Percentiles rank a stretch among this genome's conserved stretches.
Conservation (phyloP, 2,888 invertebrate species). For the Neoitamus cyanurus region DNA sequence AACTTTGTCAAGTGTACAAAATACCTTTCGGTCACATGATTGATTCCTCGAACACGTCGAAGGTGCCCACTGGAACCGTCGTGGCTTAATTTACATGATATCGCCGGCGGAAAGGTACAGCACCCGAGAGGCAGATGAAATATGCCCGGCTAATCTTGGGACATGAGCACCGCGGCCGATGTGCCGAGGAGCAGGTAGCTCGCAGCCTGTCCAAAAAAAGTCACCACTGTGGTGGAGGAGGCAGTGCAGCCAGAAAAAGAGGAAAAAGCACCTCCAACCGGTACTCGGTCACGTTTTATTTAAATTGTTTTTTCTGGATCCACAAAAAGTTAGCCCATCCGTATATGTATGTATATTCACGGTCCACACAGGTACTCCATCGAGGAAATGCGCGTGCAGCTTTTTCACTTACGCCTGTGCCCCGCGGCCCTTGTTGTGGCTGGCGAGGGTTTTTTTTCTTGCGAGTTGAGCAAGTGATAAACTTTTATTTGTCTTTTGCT, state of each 20-base stretch:
- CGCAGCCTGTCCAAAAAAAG: not conserved
- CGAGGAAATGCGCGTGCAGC: conserved; percentile 8
- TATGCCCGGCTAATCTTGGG: conserved; percentile 42
- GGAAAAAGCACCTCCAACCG: not conserved
- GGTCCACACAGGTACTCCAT: not conserved
- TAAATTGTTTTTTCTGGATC: conserved; percentile 47
- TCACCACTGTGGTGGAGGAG: conserved; percentile 35
- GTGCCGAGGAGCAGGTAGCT: conserved; percentile 25
- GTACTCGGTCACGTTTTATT: conserved; percentile 50
- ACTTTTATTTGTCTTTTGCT: not conserved
- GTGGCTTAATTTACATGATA: conserved; percentile 50
- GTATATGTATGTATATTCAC: not conserved
- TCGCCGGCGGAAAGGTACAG: conserved; percentile 6
- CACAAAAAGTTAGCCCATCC: conserved; percentile 47
- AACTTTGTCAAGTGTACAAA: conserved; percentile 51
- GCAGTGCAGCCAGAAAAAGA: conserved; percentile 7
- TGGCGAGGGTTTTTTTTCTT: not conserved
- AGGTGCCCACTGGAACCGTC: conserved; percentile 11
- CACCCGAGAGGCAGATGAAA: conserved; percentile 36
- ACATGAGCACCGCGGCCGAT: conserved; percentile 3
- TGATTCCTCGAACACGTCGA: conserved; percentile 47
- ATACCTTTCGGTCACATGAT: conserved; percentile 50
- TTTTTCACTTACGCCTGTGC: conserved; percentile 1
- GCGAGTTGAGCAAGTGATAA: not conserved
- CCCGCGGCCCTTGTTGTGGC: not conserved